A percentile compares a stretch with the other conserved stretches of the same genome.
These are phyloP conservation scores for Eutolmus rufibarbis DNA, from an alignment of 2,888 invertebrate genomes.

Conservation along the genomic window DNA sequence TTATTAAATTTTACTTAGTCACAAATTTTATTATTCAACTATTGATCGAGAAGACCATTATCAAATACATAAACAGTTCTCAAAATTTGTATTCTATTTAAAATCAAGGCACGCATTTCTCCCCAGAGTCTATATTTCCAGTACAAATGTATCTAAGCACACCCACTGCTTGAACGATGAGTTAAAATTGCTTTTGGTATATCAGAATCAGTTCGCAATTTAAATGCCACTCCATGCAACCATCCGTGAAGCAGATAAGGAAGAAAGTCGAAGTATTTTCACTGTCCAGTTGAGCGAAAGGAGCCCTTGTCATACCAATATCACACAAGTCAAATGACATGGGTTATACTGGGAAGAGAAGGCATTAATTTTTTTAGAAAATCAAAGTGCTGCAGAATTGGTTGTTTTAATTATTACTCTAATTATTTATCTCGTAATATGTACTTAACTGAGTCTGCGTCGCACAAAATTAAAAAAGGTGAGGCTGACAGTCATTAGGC, in stretches of 20 bases:
- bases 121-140: neutral
- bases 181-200: neutral
- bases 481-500: neutral
- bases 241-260: neutral
- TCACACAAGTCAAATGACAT: conserved; percentile 1
- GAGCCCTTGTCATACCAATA: conserved; percentile 15
- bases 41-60: neutral
- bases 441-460: neutral
- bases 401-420: neutral
- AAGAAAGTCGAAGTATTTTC: neutral
- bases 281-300: neutral
- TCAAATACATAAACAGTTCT: neutral
- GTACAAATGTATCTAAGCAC: neutral
- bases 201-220: neutral
- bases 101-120: neutral
- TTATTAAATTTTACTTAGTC: too few species aligned
- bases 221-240: neutral
- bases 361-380: neutral
- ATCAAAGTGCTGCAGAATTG: neutral
- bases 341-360: neutral
- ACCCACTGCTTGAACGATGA: neutral
- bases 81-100: neutral
- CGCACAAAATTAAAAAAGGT: neutral
- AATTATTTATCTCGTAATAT: neutral
- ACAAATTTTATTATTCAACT: neutral